Evolutionary conservation across 2,113 vertebrate species (phyloP).

Genomic region (Hyperoodon ampullatus): DNA sequence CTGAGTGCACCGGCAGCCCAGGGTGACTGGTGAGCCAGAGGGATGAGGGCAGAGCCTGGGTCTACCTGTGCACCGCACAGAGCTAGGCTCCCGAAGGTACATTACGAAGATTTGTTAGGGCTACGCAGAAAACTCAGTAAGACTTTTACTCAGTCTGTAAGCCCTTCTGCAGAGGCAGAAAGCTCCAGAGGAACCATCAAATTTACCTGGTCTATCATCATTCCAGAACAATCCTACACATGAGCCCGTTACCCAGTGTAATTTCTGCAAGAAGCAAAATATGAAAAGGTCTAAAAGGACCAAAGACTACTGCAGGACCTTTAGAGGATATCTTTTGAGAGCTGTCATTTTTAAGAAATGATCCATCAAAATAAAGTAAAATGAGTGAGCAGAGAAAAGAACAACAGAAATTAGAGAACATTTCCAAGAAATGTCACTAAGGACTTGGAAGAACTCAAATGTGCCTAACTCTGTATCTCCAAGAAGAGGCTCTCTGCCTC

Average conservation of each 20-base stretch:
- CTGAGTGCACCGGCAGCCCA: background rate
- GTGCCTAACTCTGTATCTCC: background rate
- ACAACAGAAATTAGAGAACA: background rate
- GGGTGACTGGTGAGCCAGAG: background rate
- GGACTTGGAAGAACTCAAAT: background rate
- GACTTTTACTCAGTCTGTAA: background rate
- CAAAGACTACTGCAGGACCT: background rate
- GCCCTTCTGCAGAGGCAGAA: background rate
- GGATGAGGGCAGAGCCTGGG: background rate
- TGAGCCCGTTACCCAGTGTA: background rate
- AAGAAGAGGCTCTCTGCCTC: background rate
- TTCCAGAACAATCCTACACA: background rate
- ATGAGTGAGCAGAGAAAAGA: background rate
- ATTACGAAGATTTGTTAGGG: background rate
- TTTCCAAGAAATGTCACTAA: background rate
- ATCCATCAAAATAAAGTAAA: slow-evolving; percentile 20
- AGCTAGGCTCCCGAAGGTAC: background rate
- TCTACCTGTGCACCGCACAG: too few relatives aligned
- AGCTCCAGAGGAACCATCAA: background rate
- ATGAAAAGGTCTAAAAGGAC: background rate
- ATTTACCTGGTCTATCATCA: background rate
- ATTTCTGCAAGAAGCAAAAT: background rate
- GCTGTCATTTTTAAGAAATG: background rate
- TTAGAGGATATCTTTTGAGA: background rate
- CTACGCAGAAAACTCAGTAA: background rate